phyloP scores from a whole-genome alignment of 2,113 vertebrate genomes.

The Caracal caracal region DNA sequence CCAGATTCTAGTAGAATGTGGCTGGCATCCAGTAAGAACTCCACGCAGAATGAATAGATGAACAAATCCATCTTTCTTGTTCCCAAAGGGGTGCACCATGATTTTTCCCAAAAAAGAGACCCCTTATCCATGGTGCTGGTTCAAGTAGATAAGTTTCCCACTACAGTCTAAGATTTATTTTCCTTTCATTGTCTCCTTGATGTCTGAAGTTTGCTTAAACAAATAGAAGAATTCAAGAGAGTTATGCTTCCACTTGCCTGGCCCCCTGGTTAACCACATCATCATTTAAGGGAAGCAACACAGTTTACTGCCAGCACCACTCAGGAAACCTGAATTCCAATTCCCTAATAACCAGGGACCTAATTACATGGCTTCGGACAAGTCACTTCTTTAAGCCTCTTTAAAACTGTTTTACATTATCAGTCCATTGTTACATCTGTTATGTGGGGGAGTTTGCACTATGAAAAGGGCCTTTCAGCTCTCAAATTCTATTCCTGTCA shows the following conservation, averaged over 20 bases:
- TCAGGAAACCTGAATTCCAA: conserved; percentile 47
- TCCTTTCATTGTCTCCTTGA: conserved; percentile 4
- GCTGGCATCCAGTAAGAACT: not conserved
- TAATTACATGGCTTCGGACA: not conserved
- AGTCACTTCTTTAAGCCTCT: conserved; percentile 15
- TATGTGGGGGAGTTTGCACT: not conserved
- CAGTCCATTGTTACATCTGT: not conserved
- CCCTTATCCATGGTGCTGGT: not conserved
- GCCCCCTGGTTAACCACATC: conserved; percentile 26
- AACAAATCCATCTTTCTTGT: conserved; percentile 29
- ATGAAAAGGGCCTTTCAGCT: not conserved
- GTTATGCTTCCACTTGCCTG: not conserved
- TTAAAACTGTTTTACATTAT: not conserved
- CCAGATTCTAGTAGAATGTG: conserved; percentile 15
- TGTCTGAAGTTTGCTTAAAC: conserved; percentile 28
- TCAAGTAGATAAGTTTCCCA: not conserved
- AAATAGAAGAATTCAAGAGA: not conserved
- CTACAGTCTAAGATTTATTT: conserved; percentile 19
- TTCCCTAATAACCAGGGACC: conserved; percentile 22
- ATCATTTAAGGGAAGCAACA: conserved; percentile 24
- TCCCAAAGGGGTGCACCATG: not conserved
- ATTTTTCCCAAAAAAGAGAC: not conserved
- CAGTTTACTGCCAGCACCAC: not conserved
- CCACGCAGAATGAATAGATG: not conserved
- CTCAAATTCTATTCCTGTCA: not conserved